Percentiles rank a stretch among this genome's conserved stretches.
These are phyloP conservation scores for Petrocephalus sullivani DNA, from an alignment of 2,797 vertebrate species.

Conservation along the genomic window DNA sequence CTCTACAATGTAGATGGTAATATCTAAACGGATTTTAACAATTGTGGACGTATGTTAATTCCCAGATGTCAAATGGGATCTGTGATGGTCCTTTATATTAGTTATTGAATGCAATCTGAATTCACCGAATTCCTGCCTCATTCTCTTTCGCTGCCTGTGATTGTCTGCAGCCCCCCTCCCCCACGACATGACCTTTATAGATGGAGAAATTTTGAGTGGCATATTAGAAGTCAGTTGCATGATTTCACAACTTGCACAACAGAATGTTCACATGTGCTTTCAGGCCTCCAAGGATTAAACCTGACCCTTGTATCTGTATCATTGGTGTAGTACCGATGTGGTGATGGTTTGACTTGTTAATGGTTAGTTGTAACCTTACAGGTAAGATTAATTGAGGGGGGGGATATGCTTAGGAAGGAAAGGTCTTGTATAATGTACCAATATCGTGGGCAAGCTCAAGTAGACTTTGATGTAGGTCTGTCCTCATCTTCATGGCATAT, in stretches of 20 bases:
- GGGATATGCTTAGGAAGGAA: neutral
- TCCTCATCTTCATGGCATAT: neutral
- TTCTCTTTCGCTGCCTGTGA: neutral
- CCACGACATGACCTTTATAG: neutral
- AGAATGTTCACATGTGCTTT: neutral
- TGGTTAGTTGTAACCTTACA: neutral
- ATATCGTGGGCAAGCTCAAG: neutral
- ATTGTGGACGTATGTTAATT: neutral
- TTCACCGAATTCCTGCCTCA: neutral
- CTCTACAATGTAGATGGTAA: neutral
- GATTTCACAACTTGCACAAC: neutral
- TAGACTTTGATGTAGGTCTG: neutral
- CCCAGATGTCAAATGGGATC: neutral
- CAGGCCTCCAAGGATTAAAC: neutral
- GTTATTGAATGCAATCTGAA: neutral
- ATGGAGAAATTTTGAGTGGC: neutral
- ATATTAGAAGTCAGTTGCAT: neutral
- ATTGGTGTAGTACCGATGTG: neutral
- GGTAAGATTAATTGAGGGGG: neutral
- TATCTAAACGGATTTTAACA: neutral
- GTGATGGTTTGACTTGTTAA: neutral
- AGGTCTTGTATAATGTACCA: neutral
- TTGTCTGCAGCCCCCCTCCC: neutral
- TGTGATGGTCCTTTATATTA: neutral
- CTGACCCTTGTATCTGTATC: neutral